Percentiles rank a stretch among this genome's conserved stretches.
Evolutionary conservation across 2,797 vertebrate species (phyloP).

Genomic region (Neosilurus hyrtlii): DNA sequence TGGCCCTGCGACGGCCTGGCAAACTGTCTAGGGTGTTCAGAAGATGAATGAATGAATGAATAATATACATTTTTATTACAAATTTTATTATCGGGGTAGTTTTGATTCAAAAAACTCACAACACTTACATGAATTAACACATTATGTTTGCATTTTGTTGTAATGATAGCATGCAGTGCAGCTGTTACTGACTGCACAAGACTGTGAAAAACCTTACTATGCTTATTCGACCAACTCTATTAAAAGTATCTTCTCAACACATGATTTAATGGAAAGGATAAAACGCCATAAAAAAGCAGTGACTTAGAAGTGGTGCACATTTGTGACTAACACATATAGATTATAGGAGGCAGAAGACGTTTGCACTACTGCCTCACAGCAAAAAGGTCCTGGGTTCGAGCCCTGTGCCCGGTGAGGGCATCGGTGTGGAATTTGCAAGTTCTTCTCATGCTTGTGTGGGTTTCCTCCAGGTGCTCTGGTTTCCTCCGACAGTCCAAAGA

Average conservation of each 20-base stretch:
- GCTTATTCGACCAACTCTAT: background rate
- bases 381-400: no score
- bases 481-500: no score
- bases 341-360: no score
- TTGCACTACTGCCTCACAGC: no score
- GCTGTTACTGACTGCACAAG: background rate
- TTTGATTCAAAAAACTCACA: background rate
- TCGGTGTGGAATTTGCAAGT: no score
- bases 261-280: background rate
- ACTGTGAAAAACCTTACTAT: background rate
- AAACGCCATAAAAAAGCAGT: background rate
- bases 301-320: background rate
- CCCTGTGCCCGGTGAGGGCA: no score
- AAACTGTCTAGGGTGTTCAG: no score
- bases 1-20: no score
- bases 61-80: background rate
- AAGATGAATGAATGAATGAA: no score
- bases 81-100: background rate
- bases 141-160: background rate
- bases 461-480: no score
- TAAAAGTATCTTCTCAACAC: background rate
- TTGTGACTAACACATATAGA: background rate
- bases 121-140: background rate
- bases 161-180: background rate
- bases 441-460: no score